These are phyloP conservation scores for Holothuria glaberrima DNA, from an alignment of 35 echinoderm and acorn worm genomes.

Conservation along the genomic window DNA sequence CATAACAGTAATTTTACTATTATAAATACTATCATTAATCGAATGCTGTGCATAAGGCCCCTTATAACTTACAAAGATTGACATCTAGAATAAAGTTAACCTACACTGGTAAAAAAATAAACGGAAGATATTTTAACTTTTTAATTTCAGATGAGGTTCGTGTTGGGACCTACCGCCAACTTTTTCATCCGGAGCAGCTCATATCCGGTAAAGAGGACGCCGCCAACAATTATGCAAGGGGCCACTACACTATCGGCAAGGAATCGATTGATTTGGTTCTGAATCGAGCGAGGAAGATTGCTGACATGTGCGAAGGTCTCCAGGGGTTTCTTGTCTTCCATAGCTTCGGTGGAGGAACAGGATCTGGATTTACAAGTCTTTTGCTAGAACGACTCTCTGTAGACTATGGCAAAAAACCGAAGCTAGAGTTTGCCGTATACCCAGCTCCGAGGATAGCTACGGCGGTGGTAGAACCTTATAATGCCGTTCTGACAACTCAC, in stretches of 20 bases:
- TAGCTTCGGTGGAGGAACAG: conserved; percentile 23
- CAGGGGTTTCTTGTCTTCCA: conserved; percentile 29
- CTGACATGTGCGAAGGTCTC: conserved; percentile 1
- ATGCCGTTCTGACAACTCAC: conserved; percentile 14
- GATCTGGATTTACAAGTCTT: conserved; percentile 27
- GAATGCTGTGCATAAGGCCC: background rate
- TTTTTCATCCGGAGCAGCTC: conserved; percentile 51
- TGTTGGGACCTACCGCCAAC: conserved; percentile 42
- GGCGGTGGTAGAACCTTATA: conserved; percentile 8
- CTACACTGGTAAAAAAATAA: background rate
- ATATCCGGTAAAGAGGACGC: conserved; percentile 53
- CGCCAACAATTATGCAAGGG: conserved; percentile 52
- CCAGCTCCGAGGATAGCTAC: conserved; percentile 25
- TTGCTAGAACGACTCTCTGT: background rate
- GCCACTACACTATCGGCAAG: conserved; percentile 50
- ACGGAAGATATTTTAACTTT: background rate
- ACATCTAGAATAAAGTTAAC: background rate
- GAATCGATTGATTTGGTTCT: conserved; percentile 31
- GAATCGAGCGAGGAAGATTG: conserved; percentile 4
- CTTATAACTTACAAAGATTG: background rate
- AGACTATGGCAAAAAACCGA: conserved; percentile 24
- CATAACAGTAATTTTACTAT: background rate
- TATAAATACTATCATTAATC: background rate
- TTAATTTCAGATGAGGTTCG: conserved; percentile 31
- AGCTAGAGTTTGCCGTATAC: conserved; percentile 11